Evolutionary conservation across 2,888 invertebrate genomes (phyloP), one percentile per base, ranked within the genome.

Genomic region (Nycteola revayana): DNA sequence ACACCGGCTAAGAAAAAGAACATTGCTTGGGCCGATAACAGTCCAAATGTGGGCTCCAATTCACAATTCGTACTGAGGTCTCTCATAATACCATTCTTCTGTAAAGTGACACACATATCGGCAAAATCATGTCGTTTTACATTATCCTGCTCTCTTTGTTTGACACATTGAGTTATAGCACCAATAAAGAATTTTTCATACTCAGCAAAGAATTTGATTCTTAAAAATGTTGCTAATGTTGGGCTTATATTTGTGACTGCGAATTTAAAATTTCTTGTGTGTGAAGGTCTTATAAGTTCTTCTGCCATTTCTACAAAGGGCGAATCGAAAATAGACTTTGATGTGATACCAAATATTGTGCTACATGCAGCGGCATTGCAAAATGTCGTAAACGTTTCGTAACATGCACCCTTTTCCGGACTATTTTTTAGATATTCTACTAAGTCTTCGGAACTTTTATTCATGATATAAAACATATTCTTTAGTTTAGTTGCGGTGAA

Each of bases 391-490:
- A 72, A 17, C 0, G 64, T 57, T 1, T 63, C 11, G 10, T 14
- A 22, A 9, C 27, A 29, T 9, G 36, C 18, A 1, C 45, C 39
- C 35, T 44, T 66, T 44, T 17, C 66, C 18, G 67, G 62, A 30
- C 66, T 57, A 1, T 53, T 32, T 7, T 66, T 61, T 2, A 77
- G 36, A 25, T 59, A 59, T 0, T 51, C 40, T 1, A 73, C 56
- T 7, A 76, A 75, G 32, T 77, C 75, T 29, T 54, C 51, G 0
- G 71, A 73, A 10, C 70, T 57, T 36, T 61, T 69, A 7, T 71
- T 70, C 28, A 81, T 67, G n/a, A 78, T 68, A 21, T 67, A 67
- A 41, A 66, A 81, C 75, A 85, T 76, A 24, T 68, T 75, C 36
- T 76, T 76, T 6, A 83, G 50, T 40, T 82, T 83, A 0, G 55